A percentile compares a stretch with the other conserved stretches of the same genome.
These are phyloP conservation scores for Drosophila meridiana DNA, from an alignment of 2,888 invertebrate genomes.

Conservation along the genomic window DNA sequence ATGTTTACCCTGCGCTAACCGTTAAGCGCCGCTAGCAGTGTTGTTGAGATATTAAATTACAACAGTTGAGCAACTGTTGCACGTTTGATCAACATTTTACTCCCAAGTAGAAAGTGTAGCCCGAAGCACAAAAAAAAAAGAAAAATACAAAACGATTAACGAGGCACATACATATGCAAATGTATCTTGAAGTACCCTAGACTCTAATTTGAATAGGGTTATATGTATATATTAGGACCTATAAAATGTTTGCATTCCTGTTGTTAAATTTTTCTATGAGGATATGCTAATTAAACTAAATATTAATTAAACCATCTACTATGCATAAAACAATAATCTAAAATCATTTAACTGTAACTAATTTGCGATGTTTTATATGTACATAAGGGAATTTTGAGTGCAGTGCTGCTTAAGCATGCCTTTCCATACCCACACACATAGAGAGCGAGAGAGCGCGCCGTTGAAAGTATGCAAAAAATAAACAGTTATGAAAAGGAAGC, in stretches of 20 bases:
- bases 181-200: slow-evolving; percentile 6
- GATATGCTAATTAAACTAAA: not conserved
- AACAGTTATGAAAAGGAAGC: not conserved
- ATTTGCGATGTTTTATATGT: too few relatives aligned
- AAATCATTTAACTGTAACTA: too few relatives aligned
- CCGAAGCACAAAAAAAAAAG: slow-evolving; percentile 15
- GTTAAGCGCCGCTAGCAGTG: slow-evolving; percentile 49
- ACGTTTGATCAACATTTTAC: slow-evolving; percentile 67
- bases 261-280: not conserved
- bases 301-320: not conserved
- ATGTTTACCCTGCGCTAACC: slow-evolving; percentile 67
- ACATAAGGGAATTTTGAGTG: not conserved
- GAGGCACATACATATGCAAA: slow-evolving; percentile 27
- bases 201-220: not conserved
- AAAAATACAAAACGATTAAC: slow-evolving; percentile 26
- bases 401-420: not conserved
- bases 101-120: slow-evolving; percentile 51
- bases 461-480: not conserved
- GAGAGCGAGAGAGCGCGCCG: not conserved
- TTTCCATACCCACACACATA: not conserved
- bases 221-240: not conserved
- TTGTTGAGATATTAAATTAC: slow-evolving; percentile 65
- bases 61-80: slow-evolving; percentile 55
- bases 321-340: too few relatives aligned
- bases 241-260: not conserved